Conservation (phyloP, 2,113 vertebrate species). For the Diadophis punctatus region DNA sequence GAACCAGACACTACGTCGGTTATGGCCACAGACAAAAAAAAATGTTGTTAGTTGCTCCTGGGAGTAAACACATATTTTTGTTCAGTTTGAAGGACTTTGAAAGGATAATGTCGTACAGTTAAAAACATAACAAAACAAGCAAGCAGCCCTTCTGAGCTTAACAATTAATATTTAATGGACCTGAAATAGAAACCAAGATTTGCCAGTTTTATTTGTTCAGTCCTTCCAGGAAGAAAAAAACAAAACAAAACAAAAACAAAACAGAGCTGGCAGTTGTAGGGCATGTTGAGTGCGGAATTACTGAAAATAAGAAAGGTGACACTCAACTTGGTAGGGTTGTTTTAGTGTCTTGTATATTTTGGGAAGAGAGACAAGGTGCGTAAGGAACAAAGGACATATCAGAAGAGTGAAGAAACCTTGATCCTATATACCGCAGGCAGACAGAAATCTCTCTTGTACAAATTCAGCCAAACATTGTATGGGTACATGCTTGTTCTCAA, state of each 20-base stretch:
- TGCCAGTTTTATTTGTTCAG: slow-evolving; percentile 47
- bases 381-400: neutral
- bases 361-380: neutral
- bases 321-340: neutral
- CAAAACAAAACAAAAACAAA: neutral
- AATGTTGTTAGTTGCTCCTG: neutral
- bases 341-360: neutral
- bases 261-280: neutral
- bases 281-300: slow-evolving; percentile 15
- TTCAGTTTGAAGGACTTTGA: neutral
- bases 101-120: neutral
- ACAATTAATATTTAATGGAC: neutral
- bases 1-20: neutral
- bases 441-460: slow-evolving; percentile 41
- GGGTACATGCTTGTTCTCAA: slow-evolving; percentile 49
- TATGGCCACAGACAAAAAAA: neutral
- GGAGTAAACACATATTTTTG: neutral
- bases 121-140: neutral
- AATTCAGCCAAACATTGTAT: slow-evolving; percentile 43
- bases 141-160: neutral
- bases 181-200: slow-evolving; percentile 23
- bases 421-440: slow-evolving; percentile 8
- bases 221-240: slow-evolving; percentile 11
- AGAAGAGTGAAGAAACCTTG: slow-evolving; percentile 18
- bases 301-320: neutral